Conservation (phyloP, 2,113 vertebrate species). For the Tylochromis polylepis region DNA sequence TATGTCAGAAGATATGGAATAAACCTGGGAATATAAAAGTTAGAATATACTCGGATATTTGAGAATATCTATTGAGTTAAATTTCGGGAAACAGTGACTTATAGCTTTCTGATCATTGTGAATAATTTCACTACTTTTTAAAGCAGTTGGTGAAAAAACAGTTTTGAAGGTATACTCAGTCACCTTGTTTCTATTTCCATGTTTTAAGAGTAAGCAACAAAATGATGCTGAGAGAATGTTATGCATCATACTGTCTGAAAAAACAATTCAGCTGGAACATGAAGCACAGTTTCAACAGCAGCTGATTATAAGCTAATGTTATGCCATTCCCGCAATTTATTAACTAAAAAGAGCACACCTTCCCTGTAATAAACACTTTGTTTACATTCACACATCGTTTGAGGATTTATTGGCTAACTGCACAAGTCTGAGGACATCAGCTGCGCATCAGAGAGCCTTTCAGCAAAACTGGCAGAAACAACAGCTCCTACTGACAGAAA, state of each 20-base stretch:
- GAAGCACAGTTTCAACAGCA: not conserved
- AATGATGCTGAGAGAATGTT: not conserved
- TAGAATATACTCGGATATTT: not conserved
- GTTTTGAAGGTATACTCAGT: not conserved
- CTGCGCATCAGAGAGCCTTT: not conserved
- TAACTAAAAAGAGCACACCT: not conserved
- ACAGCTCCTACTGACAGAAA: not conserved
- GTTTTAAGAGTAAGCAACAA: not conserved
- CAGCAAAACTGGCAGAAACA: not conserved
- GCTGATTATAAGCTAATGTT: not conserved
- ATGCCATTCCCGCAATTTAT: not conserved
- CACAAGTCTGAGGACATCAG: not conserved
- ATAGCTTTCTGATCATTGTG: not conserved
- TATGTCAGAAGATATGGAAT: no score
- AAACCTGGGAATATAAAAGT: not conserved
- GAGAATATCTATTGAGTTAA: not conserved
- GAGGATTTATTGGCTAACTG: not conserved
- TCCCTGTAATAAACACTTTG: not conserved
- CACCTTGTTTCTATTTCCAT: not conserved
- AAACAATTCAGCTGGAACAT: not conserved
- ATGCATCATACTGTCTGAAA: not conserved
- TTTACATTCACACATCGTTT: not conserved
- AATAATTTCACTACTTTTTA: not conserved
- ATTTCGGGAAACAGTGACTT: rapidly evolving
- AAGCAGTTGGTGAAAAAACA: not conserved